These are phyloP conservation scores for Hucho hucho DNA, from an alignment of 2,113 vertebrate genomes.

Conservation along the genomic window DNA sequence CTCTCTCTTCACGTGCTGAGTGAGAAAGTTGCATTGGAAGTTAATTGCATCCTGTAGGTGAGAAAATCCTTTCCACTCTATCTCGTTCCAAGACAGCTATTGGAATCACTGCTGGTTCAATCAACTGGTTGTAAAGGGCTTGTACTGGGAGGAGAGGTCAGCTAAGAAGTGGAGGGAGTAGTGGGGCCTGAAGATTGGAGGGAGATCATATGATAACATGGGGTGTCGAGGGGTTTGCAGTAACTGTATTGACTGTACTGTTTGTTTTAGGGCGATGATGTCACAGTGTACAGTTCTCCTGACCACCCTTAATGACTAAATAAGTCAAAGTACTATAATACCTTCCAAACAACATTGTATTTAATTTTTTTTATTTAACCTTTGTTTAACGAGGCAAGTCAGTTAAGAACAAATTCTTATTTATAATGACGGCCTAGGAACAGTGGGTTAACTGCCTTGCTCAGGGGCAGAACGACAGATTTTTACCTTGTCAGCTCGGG, in stretches of 20 bases:
- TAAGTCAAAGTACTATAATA: background rate
- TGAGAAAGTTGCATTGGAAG: conserved; percentile 52
- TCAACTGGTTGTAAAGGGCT: conserved; percentile 64
- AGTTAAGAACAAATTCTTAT: too few relatives aligned
- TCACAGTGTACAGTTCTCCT: too few relatives aligned
- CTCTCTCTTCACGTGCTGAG: conserved; percentile 13
- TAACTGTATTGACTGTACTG: too few relatives aligned
- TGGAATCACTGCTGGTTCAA: conserved; percentile 55
- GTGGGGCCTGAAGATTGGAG: conserved; percentile 31
- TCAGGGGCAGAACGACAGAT: too few relatives aligned
- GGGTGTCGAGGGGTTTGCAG: background rate
- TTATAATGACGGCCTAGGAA: too few relatives aligned
- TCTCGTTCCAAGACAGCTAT: conserved; percentile 55
- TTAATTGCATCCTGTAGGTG: conserved; percentile 69
- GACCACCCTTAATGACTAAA: too few relatives aligned
- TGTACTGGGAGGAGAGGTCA: conserved; percentile 42
- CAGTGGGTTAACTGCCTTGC: too few relatives aligned
- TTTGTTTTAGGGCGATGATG: too few relatives aligned
- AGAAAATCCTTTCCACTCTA: conserved; percentile 64
- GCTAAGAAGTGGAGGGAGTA: conserved; percentile 39
- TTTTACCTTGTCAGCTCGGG: too few relatives aligned
- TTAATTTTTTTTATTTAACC: too few relatives aligned
- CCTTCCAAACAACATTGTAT: background rate
- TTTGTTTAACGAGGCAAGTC: too few relatives aligned
- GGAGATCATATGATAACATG: background rate